Conservation (phyloP, 2,797 vertebrate species). For the Bothrops alternatus region DNA sequence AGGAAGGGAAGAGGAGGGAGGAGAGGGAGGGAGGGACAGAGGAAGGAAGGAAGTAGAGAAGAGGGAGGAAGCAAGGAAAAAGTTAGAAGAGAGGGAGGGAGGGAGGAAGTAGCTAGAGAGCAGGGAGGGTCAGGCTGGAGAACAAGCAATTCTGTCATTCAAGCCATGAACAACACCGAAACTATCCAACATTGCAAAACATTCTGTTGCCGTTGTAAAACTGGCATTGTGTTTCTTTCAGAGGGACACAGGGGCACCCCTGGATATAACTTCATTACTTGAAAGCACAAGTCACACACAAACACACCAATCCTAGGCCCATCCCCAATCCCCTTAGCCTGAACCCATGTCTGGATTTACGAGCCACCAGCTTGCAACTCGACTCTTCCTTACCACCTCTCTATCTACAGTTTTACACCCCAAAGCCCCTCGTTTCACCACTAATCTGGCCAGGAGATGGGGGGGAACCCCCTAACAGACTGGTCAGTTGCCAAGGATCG, state of each 20-base stretch:
- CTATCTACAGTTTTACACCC: not conserved
- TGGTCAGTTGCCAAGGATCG: not conserved
- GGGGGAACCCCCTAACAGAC: not conserved
- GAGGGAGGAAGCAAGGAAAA: too few species aligned
- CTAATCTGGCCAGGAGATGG: not conserved
- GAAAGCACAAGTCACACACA: not conserved
- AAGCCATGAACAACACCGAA: not conserved
- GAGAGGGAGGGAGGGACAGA: too few species aligned
- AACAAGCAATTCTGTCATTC: not conserved
- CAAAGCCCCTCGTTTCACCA: not conserved
- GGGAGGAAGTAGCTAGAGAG: too few species aligned
- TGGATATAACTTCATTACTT: not conserved
- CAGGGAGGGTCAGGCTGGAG: not conserved
- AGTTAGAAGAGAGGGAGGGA: too few species aligned
- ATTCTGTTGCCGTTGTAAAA: not conserved
- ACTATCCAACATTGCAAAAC: not conserved
- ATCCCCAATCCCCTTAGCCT: not conserved
- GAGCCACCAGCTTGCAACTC: not conserved
- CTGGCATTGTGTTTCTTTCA: not conserved
- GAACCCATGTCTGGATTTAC: not conserved
- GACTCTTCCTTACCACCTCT: not conserved
- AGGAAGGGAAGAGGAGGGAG: accelerated
- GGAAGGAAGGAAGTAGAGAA: not conserved
- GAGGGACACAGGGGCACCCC: not conserved
- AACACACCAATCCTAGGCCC: not conserved